Evolutionary conservation across 2,888 invertebrate genomes (phyloP).

Genomic region (Caenorhabditis sp.): DNA sequence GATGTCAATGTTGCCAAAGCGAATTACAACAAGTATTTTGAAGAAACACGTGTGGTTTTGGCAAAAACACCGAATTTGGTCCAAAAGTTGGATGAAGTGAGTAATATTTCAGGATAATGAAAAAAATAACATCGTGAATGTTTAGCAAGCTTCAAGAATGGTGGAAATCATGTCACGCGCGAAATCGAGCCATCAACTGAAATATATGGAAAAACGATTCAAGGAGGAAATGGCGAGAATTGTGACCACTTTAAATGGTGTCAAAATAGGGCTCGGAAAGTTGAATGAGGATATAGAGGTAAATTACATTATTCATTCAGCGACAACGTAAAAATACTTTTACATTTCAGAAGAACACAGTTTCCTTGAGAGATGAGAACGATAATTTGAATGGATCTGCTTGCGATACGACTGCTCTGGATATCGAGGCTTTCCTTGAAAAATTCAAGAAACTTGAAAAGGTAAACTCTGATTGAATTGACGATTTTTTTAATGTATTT

Average conservation of each 20-base stretch:
- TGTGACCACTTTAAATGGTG: too few species aligned
- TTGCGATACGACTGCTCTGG: background rate
- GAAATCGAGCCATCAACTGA: constrained; percentile 9
- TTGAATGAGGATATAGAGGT: background rate
- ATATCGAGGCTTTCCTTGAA: background rate
- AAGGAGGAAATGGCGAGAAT: background rate
- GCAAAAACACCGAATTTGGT: background rate
- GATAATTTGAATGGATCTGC: background rate
- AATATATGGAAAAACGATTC: background rate
- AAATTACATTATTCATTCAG: background rate
- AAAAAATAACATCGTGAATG: background rate
- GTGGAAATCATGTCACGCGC: constrained; percentile 15
- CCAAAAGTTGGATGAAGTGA: background rate
- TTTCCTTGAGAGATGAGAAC: background rate
- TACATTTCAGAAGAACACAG: background rate
- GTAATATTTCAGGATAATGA: background rate
- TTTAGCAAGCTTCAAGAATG: constrained; percentile 4
- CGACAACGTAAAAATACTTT: background rate
- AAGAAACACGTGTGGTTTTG: background rate
- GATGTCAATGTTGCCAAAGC: background rate
- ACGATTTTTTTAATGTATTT: background rate
- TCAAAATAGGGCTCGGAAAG: background rate
- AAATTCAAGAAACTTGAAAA: background rate
- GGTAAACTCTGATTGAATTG: too few species aligned
- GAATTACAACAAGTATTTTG: background rate